Evolutionary conservation across 2,113 vertebrate species (phyloP).

Genomic region (Rhinolophus sinicus): DNA sequence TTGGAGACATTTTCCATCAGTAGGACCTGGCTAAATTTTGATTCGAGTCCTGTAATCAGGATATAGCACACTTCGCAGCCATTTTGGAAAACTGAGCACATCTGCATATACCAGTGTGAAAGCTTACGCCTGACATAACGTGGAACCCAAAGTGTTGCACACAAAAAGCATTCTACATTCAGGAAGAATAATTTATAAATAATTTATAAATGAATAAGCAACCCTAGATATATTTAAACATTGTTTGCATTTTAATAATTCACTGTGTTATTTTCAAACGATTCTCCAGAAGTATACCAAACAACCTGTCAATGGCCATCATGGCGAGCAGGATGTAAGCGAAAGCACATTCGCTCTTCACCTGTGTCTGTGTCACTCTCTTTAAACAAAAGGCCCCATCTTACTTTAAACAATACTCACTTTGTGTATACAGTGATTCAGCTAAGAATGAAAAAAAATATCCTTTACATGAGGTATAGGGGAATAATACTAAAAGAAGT

Average conservation of each 20-base stretch:
- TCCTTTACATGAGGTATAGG: background rate
- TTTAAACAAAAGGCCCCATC: background rate
- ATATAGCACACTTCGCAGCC: background rate
- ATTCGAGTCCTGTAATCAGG: background rate
- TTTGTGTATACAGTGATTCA: background rate
- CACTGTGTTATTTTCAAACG: background rate
- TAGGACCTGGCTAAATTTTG: background rate
- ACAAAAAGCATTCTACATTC: background rate
- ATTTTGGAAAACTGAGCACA: background rate
- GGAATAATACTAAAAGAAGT: background rate
- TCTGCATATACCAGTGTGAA: background rate
- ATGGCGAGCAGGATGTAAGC: rapidly evolving
- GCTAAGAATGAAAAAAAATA: background rate
- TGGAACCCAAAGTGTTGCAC: background rate
- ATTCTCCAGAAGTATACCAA: background rate
- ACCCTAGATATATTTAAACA: background rate
- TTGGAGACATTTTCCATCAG: background rate
- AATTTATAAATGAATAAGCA: background rate
- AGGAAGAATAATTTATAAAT: no score
- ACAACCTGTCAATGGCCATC: background rate
- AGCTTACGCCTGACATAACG: background rate
- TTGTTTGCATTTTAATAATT: background rate
- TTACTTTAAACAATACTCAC: background rate
- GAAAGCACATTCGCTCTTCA: background rate
- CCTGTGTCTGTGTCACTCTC: background rate